Base-by-base conservation (phyloP, 1,140 invertebrate species). In the Pomacea maculata region DNA sequence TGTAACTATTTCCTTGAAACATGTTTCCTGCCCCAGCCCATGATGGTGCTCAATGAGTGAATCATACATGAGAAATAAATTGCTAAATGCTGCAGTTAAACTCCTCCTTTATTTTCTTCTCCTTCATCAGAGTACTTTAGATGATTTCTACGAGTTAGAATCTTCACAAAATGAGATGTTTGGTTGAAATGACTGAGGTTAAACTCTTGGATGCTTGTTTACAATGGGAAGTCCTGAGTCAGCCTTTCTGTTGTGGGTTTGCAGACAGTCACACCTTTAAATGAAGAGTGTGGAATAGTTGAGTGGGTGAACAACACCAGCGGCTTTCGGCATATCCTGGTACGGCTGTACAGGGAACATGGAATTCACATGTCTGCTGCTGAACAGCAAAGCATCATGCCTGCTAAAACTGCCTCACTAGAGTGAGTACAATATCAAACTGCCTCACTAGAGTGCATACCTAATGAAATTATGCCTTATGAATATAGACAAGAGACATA, bases 241-340 rank as follows among this genome's bases (percentile, higher is more conserved):
- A 45, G 34, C 15, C 21, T 78, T 45, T 78, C 14, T 64, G 11
- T 78, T 25, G 14, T 64, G 70, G 45, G 68, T 17, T 89, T 89
- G 64, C 83, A 94, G 93, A 93, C 94, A 81, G 97, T 98, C 11
- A 93, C 97, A n/a, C 97, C 97, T 0, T 92, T 99, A 34, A 97
- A 97, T 87, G 97, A 98, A 91, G 95, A 97, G 86, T 97, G 97
- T 90, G 98, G 98, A 0, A 90, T 99, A 21, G 95, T 99, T 70
- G 97, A 99, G 91, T 99, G 98, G 97, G 94, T 99, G 34, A 95
- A 95, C 1, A 96, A 99, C 92, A 93, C 99, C 15, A 90, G 94
- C 21, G 95, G 96, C 0, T 93, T 98, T 14, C 93, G 97, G 57
- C 92, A 93, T 11, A 91, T 93, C 67, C 89, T 98, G 21, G 92